These are phyloP conservation scores for Leucophenga montana DNA, from an alignment of 2,888 invertebrate species.

Conservation along the genomic window DNA sequence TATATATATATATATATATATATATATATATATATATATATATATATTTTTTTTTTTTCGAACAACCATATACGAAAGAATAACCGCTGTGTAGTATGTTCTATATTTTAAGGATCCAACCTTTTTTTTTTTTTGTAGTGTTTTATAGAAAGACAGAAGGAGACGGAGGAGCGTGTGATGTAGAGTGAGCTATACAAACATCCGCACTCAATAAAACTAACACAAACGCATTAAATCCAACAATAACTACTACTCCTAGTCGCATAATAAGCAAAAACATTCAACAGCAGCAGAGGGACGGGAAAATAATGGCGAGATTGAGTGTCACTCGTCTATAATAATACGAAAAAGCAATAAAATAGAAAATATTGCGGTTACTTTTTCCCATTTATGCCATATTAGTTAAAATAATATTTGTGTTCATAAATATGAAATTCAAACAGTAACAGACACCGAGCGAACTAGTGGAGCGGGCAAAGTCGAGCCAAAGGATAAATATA, in stretches of 20 bases:
- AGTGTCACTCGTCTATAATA: too few relatives aligned
- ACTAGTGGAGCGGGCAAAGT: not conserved
- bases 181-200: too few relatives aligned
- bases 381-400: slow-evolving; percentile 5
- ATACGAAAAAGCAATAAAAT: slow-evolving; percentile 9
- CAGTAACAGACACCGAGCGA: not conserved
- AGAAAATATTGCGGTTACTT: slow-evolving; percentile 12
- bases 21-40: too few relatives aligned
- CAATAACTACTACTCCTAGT: not conserved
- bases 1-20: too few relatives aligned
- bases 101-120: too few relatives aligned
- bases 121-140: too few relatives aligned
- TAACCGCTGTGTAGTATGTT: too few relatives aligned
- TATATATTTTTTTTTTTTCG: too few relatives aligned
- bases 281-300: too few relatives aligned
- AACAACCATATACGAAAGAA: too few relatives aligned
- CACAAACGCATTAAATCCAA: slow-evolving; percentile 17
- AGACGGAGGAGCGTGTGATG: not conserved
- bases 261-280: too few relatives aligned
- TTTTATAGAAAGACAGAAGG: not conserved
- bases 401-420: slow-evolving; percentile 12
- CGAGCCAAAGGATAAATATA: not conserved
- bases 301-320: too few relatives aligned
- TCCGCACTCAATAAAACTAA: slow-evolving; percentile 8
- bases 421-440: not conserved